Conservation (phyloP, 2,888 invertebrate genomes). For the Mellilla xanthometata region DNA sequence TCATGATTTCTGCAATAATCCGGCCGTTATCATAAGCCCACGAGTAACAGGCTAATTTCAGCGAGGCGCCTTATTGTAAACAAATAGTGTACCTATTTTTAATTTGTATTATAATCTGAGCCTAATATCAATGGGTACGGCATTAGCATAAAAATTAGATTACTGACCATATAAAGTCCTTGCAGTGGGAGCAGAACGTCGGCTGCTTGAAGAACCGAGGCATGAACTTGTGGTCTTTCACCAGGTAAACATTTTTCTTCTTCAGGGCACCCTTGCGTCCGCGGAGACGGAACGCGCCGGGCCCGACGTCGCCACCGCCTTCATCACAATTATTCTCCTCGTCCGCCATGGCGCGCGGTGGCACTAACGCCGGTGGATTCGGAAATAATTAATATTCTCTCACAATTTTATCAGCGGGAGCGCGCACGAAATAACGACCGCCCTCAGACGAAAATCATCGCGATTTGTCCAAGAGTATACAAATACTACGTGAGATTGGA, state of each 20-base stretch:
- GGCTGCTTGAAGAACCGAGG: conserved; percentile 99
- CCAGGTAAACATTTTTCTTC: conserved; percentile 99
- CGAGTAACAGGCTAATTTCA: conserved; percentile 25
- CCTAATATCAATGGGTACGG: conserved; percentile 12
- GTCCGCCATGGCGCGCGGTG: conserved; percentile 83
- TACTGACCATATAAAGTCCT: conserved; percentile 99
- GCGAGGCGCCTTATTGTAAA: conserved; percentile 50
- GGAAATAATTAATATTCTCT: conserved; percentile 65
- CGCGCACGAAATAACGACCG: conserved; percentile 64
- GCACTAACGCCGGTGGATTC: conserved; percentile 57
- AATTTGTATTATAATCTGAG: conserved; percentile 34
- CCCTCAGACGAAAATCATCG: conserved; percentile 77
- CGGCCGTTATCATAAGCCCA: conserved; percentile 39
- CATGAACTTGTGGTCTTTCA: conserved; percentile 99
- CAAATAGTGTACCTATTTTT: conserved; percentile 49
- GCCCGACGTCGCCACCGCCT: conserved; percentile 84
- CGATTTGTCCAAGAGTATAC: too few relatives aligned
- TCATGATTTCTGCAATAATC: conserved; percentile 26
- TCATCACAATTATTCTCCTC: conserved; percentile 87
- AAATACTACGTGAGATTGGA: too few relatives aligned
- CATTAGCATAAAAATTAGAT: conserved; percentile 1
- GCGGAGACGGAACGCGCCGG: conserved; percentile 88
- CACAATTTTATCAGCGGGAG: conserved; percentile 56
- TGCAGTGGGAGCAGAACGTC: conserved; percentile 99
- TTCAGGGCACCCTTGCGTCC: conserved; percentile 98